Base-by-base conservation (phyloP, 2,888 invertebrate species). In the Ptycholaimellus sp. region DNA sequence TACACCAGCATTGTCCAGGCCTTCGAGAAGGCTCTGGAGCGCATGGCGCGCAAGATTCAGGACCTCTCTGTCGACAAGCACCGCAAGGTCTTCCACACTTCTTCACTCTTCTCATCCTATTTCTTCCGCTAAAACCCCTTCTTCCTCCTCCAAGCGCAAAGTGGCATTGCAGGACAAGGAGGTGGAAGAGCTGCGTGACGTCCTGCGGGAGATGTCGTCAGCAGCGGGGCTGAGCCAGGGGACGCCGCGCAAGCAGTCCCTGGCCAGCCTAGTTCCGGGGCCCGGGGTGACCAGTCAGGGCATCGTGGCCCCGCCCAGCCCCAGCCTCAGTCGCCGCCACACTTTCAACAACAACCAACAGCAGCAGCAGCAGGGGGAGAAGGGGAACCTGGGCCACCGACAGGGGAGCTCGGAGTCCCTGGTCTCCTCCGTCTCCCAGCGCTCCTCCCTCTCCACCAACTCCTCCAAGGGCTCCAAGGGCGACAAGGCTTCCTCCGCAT, bases 31-130 rank as follows among this genome's bases (percentile, higher is more conserved):
- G 83, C 82, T 48, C 67, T 96, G 49, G 76, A 83, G 36, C 85
- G 82, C 58, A 87, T 96, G 85, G 87, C 87, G 30, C 76, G 77
- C 59, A 70, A 90, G 46, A 69, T 96, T 40, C 87, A 90, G 58
- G 78, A 81, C 55, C 70, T 93, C 41, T 87, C 85, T 33, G 74
- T 79, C 37, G 83, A 81, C 30, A 77, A 85, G 37, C 85, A 90
- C 64, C 77, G 81, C 63, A 82, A 82, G 71, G 76, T n/a, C n/a
- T n/a, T 76, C 65, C 62, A 54, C 48, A 22, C 27, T 19, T 19
- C 13, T 6, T 17, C 6, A 4, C 22, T 23, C 20, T 13, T 4
- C 16, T 13, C 16, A 17, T 9, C 13, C 3, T 14, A 17, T 7
- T n/a, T 11, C 18, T 21, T 17, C 27, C 27, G 32, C 22, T 35